phyloP scores from a whole-genome alignment of 2,888 invertebrate genomes.

The Drosophila demipolita region DNA sequence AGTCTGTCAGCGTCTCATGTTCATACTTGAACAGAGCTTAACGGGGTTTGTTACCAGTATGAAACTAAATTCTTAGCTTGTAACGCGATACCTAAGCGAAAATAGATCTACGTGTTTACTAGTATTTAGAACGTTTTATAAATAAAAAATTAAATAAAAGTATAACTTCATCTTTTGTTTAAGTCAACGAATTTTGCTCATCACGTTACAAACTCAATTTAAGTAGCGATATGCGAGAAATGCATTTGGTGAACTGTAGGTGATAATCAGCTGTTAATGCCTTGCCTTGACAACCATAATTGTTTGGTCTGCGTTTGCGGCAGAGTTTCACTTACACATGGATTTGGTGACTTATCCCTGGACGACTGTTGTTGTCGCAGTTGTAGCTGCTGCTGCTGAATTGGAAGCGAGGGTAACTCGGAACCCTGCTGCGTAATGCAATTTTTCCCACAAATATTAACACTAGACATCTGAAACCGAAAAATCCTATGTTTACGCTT shows the following conservation, averaged over 20 bases:
- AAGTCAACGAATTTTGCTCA: background rate
- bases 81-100: background rate
- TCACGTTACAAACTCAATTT: slow-evolving; percentile 1
- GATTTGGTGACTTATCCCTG: background rate
- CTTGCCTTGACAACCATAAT: slow-evolving; percentile 15
- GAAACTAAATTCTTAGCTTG: too few species aligned
- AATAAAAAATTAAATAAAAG: background rate
- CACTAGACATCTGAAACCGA: slow-evolving; percentile 22
- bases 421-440: background rate
- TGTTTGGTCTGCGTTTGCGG: background rate
- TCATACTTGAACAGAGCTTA: too few species aligned
- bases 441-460: slow-evolving; percentile 6
- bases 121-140: background rate
- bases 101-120: background rate
- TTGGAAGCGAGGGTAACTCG: slow-evolving; percentile 4
- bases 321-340: slow-evolving; percentile 25
- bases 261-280: slow-evolving; percentile 28
- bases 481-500: background rate
- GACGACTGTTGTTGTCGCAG: slow-evolving; percentile 15
- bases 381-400: slow-evolving; percentile 33
- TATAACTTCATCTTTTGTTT: too few species aligned
- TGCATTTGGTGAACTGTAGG: slow-evolving; percentile 6
- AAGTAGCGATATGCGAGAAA: background rate
- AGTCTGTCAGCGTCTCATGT: too few species aligned
- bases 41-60: too few species aligned